Evolutionary conservation across 2,888 invertebrate species (phyloP), one percentile per base, ranked within the genome.

Genomic region (Cataglyphis altisquamis): DNA sequence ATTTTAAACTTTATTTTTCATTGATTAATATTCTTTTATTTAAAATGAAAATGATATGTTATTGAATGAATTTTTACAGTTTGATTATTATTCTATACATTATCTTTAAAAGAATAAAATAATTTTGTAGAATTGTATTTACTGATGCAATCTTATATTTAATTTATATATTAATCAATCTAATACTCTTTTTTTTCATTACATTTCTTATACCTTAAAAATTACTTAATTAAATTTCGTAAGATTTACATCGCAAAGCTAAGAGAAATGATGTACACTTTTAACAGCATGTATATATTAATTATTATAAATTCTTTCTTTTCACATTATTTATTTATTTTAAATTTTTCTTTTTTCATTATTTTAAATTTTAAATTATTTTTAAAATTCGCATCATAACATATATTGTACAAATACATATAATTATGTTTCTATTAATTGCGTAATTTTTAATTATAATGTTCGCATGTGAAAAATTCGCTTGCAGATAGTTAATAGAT

Each of bases 151-250:
- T 21, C 5, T 68, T 48, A 18, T 18, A 68, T 68, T 18, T 66
- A 39, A 39, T 72, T 39, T 57, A 41, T n/a, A 57, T 41, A 41
- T 25, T 4, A 73, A 48, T 18, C 15, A 12, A 41, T 12, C 3
- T 39, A 32, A 32, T 32, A 32, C 6, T 12, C 41, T 41, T 57
- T 72, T n/a, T 15, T 18, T 73, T 15, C 15, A n/a, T 55, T 39
- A 39, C 18, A 1, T 70, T 55, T 15, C 15, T 55, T 9, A 52
- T 55, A 39, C 9, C 18, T 36, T 36, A 70, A 8, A 72, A 15
- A 9, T 70, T 36, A 36, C 18, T 72, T 68, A 68, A 57, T 72
- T 68, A 68, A 57, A 55, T 36, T 70, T 15, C 10, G n/a, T 39
- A 39, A 72, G 12, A 39, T 57, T 29, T 72, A 25, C 9, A 57